Conservation (phyloP, 1,140 invertebrate species). For the Ceratoteleas bidentatus region DNA sequence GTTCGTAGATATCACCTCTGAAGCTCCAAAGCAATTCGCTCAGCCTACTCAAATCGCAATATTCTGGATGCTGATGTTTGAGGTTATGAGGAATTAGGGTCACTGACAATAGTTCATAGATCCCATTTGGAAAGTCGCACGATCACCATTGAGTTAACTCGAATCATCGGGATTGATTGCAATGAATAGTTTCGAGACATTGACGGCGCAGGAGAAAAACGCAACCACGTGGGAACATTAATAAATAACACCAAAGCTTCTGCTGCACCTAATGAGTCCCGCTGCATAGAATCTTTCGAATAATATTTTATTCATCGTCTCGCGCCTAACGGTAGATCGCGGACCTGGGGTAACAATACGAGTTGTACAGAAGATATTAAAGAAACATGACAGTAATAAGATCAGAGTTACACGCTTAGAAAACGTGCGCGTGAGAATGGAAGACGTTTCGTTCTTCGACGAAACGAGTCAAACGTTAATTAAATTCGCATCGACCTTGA, state of each 20-base stretch:
- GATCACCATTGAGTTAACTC: conserved; percentile 44
- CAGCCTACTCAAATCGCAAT: too few relatives aligned
- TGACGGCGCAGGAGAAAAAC: conserved; percentile 20
- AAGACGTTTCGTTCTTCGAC: conserved; percentile 25
- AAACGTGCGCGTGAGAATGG: conserved; percentile 57
- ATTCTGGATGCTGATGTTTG: too few relatives aligned
- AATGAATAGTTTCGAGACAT: conserved; percentile 33
- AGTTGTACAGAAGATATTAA: conserved; percentile 64
- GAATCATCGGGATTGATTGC: conserved; percentile 55
- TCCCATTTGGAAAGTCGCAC: conserved; percentile 36
- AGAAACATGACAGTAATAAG: conserved; percentile 67
- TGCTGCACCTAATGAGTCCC: conserved; percentile 58
- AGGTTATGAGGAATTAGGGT: conserved; percentile 33
- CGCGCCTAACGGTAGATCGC: conserved; percentile 60
- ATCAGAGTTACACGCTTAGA: conserved; percentile 63
- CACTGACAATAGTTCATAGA: conserved; percentile 30
- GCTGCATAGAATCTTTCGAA: conserved; percentile 60
- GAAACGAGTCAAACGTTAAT: conserved; percentile 33
- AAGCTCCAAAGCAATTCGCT: too few relatives aligned
- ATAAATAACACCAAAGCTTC: conserved; percentile 65
- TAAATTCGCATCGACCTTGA: conserved; percentile 19
- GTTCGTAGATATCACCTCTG: too few relatives aligned
- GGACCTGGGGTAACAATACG: conserved; percentile 58
- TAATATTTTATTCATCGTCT: conserved; percentile 65
- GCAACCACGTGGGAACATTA: conserved; percentile 63